Conservation (phyloP, 2,113 vertebrate genomes). For the Leptosomus discolor region DNA sequence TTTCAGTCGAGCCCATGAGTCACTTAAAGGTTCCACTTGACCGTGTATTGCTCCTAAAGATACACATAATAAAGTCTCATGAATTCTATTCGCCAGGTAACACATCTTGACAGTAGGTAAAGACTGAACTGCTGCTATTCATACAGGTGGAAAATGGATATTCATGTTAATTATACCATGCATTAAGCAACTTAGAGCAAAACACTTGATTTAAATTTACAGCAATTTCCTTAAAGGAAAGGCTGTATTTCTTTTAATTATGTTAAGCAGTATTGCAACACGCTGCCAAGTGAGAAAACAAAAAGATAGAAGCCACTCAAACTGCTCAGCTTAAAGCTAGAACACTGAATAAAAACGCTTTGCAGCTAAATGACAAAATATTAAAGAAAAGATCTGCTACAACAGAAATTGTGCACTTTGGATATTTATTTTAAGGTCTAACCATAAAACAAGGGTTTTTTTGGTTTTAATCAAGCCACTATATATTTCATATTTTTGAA, state of each 20-base stretch:
- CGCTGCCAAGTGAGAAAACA: conserved; percentile 50
- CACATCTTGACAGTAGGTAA: neutral
- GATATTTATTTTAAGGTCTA: neutral
- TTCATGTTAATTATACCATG: conserved; percentile 64
- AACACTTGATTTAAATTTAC: conserved; percentile 26
- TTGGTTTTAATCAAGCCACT: neutral
- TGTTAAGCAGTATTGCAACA: conserved; percentile 58
- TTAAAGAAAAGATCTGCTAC: neutral
- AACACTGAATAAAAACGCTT: conserved; percentile 32
- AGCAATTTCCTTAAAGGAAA: conserved; percentile 65
- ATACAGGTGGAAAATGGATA: conserved; percentile 66
- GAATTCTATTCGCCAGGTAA: neutral
- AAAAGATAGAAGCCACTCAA: conserved; percentile 70
- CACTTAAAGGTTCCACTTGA: conserved; percentile 82
- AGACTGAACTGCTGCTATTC: conserved; percentile 25
- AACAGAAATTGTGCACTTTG: neutral
- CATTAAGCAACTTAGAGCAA: conserved; percentile 70
- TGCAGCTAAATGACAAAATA: conserved; percentile 13
- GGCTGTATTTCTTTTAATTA: conserved; percentile 38
- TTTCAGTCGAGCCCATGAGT: conserved; percentile 89
- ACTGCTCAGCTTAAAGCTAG: conserved; percentile 66
- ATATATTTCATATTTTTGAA: neutral
- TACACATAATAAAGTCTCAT: conserved; percentile 31
- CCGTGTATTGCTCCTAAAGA: conserved; percentile 67
- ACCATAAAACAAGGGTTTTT: neutral